Conservation (phyloP, 2,888 invertebrate species). For the Liopterus haemorrhoidalis region DNA sequence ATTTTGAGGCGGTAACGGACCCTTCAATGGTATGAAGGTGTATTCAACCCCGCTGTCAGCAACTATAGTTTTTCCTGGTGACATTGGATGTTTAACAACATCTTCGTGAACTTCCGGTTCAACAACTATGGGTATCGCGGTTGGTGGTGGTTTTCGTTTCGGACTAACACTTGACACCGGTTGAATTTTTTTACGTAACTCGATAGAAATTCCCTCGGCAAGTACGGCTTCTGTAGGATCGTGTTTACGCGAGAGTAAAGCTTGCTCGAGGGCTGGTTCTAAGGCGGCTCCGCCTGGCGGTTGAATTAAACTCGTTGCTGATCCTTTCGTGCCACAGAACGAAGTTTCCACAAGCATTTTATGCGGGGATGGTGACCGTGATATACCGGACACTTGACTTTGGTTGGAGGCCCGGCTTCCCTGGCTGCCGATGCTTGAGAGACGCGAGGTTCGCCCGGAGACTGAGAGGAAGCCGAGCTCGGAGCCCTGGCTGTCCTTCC, state of each 20-base stretch:
- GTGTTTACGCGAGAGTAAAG: slow-evolving; percentile 55
- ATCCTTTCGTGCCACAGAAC: slow-evolving; percentile 65
- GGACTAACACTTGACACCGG: slow-evolving; percentile 13
- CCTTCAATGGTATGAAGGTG: slow-evolving; percentile 48
- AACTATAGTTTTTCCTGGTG: slow-evolving; percentile 37
- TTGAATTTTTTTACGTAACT: slow-evolving; percentile 30
- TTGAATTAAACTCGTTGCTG: not conserved
- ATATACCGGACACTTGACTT: slow-evolving; percentile 53
- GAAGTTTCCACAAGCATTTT: slow-evolving; percentile 85
- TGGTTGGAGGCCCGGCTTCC: slow-evolving; percentile 52
- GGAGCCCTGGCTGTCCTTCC: slow-evolving; percentile 67
- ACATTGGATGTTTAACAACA: slow-evolving; percentile 12
- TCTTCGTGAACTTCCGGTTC: slow-evolving; percentile 10
- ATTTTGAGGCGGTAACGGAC: slow-evolving; percentile 42
- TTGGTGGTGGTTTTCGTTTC: not conserved
- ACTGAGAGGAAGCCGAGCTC: slow-evolving; percentile 70
- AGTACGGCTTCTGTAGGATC: slow-evolving; percentile 60
- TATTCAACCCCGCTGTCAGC: slow-evolving; percentile 45
- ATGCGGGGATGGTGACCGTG: slow-evolving; percentile 82
- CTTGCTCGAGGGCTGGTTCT: slow-evolving; percentile 51
- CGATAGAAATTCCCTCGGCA: slow-evolving; percentile 56
- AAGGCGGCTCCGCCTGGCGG: not conserved
- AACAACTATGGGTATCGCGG: not conserved
- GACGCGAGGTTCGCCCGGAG: slow-evolving; percentile 73
- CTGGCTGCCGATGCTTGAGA: slow-evolving; percentile 77